phyloP scores from a whole-genome alignment of 2,113 vertebrate genomes.

The Cardinalis cardinalis region DNA sequence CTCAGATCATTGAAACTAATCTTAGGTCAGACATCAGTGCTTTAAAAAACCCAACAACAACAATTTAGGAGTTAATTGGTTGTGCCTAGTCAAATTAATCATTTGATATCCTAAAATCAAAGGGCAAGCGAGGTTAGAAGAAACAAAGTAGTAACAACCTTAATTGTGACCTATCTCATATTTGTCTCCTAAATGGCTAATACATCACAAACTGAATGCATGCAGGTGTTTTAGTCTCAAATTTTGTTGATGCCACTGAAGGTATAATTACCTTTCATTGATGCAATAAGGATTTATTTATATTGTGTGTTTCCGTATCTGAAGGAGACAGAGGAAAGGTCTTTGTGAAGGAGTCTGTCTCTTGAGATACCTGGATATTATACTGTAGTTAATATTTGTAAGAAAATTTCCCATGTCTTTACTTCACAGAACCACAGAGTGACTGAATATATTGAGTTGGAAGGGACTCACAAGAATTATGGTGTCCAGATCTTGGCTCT shows the following conservation, averaged over 20 bases:
- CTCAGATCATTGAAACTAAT: not conserved
- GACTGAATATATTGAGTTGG: not conserved
- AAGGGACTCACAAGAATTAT: not conserved
- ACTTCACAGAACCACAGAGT: not conserved
- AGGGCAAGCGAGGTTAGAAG: not conserved
- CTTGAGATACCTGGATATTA: not conserved
- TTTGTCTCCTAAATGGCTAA: not conserved
- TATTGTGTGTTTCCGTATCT: not conserved
- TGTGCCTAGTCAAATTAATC: not conserved
- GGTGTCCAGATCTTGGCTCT: not conserved
- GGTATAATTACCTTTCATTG: not conserved
- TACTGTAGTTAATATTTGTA: not conserved
- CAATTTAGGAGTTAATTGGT: not conserved
- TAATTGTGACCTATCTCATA: not conserved
- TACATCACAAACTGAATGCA: not conserved
- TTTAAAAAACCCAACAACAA: accelerated
- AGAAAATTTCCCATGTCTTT: not conserved
- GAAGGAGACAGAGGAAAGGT: not conserved
- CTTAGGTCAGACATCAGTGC: not conserved
- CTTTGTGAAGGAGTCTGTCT: not conserved
- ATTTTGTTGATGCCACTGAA: not conserved
- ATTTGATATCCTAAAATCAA: not conserved
- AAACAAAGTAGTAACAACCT: not conserved
- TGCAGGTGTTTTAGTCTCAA: not conserved
- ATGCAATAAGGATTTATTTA: not conserved